Percentiles rank a stretch among this genome's conserved stretches.
phyloP scores from a whole-genome alignment of 2,113 vertebrate genomes.

The Elachura formosa region DNA sequence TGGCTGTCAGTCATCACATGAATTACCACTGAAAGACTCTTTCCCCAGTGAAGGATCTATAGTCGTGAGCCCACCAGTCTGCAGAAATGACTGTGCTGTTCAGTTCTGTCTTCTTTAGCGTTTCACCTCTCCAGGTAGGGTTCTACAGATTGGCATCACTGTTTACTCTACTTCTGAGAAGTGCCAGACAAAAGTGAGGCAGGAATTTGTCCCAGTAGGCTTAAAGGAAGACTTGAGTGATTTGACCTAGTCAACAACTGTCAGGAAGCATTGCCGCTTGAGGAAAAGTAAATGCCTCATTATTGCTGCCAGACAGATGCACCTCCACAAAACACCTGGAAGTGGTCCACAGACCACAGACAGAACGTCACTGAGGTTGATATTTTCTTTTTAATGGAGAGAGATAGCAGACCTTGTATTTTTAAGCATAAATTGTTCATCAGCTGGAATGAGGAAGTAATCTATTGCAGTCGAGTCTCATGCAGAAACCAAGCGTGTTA shows the following conservation, averaged over 20 bases:
- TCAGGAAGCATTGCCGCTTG: not conserved
- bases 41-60: not conserved
- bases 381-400: not conserved
- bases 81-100: not conserved
- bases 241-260: constrained; percentile 14
- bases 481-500: not conserved
- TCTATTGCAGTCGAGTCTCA: not conserved
- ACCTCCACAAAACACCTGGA: constrained; percentile 54
- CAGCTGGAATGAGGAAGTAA: not conserved
- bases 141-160: not conserved
- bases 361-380: not conserved
- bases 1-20: not conserved
- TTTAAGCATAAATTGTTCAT: constrained; percentile 11
- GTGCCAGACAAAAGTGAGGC: not conserved
- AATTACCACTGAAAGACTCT: not conserved
- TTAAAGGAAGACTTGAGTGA: constrained; percentile 14
- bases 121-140: not conserved
- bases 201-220: not conserved
- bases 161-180: constrained; percentile 4
- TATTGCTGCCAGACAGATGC: constrained; percentile 13
- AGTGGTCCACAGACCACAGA: constrained; percentile 34
- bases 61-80: accelerated
- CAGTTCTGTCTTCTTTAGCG: not conserved
- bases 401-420: not conserved
- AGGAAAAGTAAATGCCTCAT: constrained; percentile 41